Base-by-base conservation (phyloP, 2,888 invertebrate species). In the Synanthedon andrenaeformis region DNA sequence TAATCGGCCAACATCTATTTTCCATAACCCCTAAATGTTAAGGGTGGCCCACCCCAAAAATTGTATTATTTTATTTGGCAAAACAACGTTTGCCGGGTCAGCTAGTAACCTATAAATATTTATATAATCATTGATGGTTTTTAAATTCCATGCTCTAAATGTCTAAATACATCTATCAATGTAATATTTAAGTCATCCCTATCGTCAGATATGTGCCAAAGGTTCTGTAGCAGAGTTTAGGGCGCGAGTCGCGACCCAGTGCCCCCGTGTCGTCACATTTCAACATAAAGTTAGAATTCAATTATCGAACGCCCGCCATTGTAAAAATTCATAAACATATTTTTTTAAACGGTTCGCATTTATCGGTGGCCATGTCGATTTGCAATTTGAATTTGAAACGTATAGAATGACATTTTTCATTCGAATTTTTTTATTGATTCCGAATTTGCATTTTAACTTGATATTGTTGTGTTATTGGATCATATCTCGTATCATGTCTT, bases 381-480 rank as follows among this genome's bases (percentile, higher is more conserved):
- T 74, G 35, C 35, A 35, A 83, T 83, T 83, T 83, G 65, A 84
- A 84, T 84, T 73, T 76, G 63, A 79, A 79, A 59, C 54, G 58
- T 64, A 13, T 59, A 56, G 60, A 67, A 63, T 74, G 74, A 67
- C 70, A 69, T 72, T 72, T 71, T 60, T 54, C 56, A 59, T 60
- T 61, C 60, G 59, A 64, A 59, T 58, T 73, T 65, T 56, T 58
- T 72, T 80, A 82, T 84, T 81, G 70, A 66, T 85, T 78, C 72
- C 80, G 54, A 68, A 84, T 86, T 87, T 80, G 76, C 86, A 86
- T 84, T 64, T 35, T 35, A 70, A 62, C 69, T 67, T 63, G 56
- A 64, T 62, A 74, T 81, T 79, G 75, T 79, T 52, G 53, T 59
- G 60, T 74, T 78, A 80, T 79, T 78, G 82, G 76, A 81, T 82